Base-by-base conservation (phyloP, 2,113 vertebrate species). In the Ochotona curzoniae region DNA sequence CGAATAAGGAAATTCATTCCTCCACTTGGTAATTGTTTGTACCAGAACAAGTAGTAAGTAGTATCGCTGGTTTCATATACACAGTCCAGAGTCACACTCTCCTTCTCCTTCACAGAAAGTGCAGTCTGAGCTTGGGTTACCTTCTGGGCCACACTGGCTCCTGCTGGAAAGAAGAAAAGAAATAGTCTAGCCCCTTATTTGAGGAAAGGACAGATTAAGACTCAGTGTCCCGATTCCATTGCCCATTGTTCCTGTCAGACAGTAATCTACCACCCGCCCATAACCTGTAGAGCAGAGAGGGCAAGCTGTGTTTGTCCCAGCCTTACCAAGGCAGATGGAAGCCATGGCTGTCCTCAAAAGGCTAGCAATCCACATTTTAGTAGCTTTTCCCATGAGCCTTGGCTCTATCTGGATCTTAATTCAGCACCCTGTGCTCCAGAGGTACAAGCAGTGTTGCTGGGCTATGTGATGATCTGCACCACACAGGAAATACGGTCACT, bases 1-100 rank as follows among this genome's bases (percentile, higher is more conserved):
- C 1, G 1, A 94, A 89, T 61, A 18, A 94, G 67, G 67, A 92
- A 63, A 89, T 32, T 61, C 28, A 94, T 85, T 84, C 88, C 70
- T 60, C 69, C 76, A 51, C 7, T 76, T 21, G 76, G 25, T 57
- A 7, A 47, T 54, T 96, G 89, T 64, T 96, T 96, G 60, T 95
- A 95, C 94, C 95, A 96, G 47, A 94, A 73, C 32, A 96, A 88
- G 17, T 54, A 69, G 49, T 90, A 96, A 73, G 0, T 25, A 7
- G 0, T 0, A 5, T 18, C 71, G 8, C 14, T 8, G 51, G 35
- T 60, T 54, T 95, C 88, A 84, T 90, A 94, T 12, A 25, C 25
- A 71, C 71, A 96, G 70, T 57, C n/a, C 73, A 96, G 47, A 8
- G 38, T 84, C 73, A 83, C 85, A 51, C 14, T 1, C 12, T 88